Conservation (phyloP, 2,113 vertebrate genomes). For the Oophaga pumilio region DNA sequence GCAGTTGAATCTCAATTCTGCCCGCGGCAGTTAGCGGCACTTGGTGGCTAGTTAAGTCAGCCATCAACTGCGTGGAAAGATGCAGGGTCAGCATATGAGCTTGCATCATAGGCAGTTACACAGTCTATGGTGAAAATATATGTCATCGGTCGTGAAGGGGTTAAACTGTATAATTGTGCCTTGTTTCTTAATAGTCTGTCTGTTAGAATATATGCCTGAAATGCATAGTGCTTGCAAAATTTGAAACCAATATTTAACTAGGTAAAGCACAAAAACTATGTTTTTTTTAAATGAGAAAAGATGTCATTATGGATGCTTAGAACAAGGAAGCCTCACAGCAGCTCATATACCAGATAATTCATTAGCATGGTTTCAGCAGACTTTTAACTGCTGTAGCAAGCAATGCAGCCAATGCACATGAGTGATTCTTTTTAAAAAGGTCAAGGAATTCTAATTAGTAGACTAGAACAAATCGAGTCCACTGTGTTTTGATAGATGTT, state of each 20-base stretch:
- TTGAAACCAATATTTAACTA: not conserved
- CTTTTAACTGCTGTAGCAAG: not conserved
- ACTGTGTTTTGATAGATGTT: not conserved
- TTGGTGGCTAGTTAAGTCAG: too few species aligned
- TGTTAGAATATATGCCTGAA: not conserved
- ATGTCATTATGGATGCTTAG: not conserved
- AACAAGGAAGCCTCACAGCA: not conserved
- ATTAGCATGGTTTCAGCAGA: not conserved
- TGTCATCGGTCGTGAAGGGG: too few species aligned
- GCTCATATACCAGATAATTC: not conserved
- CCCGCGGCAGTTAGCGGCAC: too few species aligned
- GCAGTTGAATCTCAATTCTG: too few species aligned
- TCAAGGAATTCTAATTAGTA: not conserved
- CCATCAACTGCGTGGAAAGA: too few species aligned
- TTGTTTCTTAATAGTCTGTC: not conserved
- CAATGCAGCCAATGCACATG: not conserved
- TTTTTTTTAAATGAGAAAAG: not conserved
- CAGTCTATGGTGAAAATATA: too few species aligned
- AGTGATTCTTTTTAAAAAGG: slow-evolving; percentile 7
- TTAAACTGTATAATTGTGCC: too few species aligned
- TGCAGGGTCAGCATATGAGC: too few species aligned
- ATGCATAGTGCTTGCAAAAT: not conserved
- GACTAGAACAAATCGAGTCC: not conserved
- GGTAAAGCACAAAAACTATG: not conserved
- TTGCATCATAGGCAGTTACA: too few species aligned